Base-by-base conservation (phyloP, 2,888 invertebrate genomes). In the Epicampocera succincta region DNA sequence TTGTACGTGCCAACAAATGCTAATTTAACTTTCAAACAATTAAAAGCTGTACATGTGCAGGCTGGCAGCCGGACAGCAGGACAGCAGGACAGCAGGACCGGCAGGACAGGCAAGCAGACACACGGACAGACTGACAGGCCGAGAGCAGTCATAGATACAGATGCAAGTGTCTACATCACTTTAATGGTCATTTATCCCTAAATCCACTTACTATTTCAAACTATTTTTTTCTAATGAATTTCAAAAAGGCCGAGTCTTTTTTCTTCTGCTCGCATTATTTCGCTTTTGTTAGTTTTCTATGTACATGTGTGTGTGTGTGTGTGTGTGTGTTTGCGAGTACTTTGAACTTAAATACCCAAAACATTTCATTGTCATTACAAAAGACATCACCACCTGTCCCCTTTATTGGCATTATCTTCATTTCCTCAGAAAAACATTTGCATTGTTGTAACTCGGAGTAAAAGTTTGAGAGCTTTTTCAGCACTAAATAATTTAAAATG, bases 1-100 rank as follows among this genome's bases (percentile, higher is more conserved):
- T 19, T 42, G 71, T 54, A 76, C 74, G 78, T 82, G 82, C 44
- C 78, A 77, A 58, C 71, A 82, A 75, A 75, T 82, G 74, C 78
- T 78, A 78, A 82, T 78, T 82, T 75, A 48, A 71, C 54, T 75
- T 65, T 65, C 71, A 75, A 78, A 78, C 74, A 73, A 63, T 69
- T 56, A 50, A 33, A 61, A 42, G 50, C 52, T 38, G 17, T 63
- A 52, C 19, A 54, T 46, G 44, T 21, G 48, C 56, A 21, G 17
- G 17, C 12, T 40, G 33, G 2, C 17, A 50, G 29, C 0, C 42
- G 50, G 42, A 13, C 44, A 33, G 13, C 4, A 1, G 2, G 21
- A 3, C 19, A 3, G 15, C n/a, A n/a, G 50, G 42, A 13, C 44
- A 33, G 13, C 4, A 1, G 2, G 21, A 3, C 19, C 1, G 15